Evolutionary conservation across 1,140 invertebrate species (phyloP).

Genomic region (Euglossa dilemma): DNA sequence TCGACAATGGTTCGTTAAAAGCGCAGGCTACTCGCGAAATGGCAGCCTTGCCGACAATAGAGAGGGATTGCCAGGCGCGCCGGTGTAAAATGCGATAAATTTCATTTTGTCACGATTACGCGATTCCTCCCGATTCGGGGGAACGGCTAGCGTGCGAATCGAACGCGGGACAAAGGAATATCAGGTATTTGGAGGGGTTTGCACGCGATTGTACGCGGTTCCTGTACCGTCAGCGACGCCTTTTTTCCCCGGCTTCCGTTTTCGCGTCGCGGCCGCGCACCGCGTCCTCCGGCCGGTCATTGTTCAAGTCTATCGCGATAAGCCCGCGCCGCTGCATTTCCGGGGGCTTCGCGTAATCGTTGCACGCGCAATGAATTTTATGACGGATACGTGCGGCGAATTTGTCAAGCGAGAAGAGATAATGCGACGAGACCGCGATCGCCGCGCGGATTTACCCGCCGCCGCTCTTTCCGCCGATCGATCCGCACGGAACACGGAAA

Average conservation of each 20-base stretch:
- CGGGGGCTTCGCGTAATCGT: conserved; percentile 55
- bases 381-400: conserved; percentile 53
- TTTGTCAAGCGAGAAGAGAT: conserved; percentile 56
- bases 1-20: neutral
- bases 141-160: neutral
- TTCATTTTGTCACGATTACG: neutral
- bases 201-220: conserved; percentile 41
- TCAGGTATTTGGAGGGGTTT: neutral
- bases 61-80: neutral
- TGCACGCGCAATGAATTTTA: conserved; percentile 64
- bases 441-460: no score
- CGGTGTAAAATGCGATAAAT: neutral
- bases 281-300: conserved; percentile 17
- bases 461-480: neutral
- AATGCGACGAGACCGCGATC: conserved; percentile 23
- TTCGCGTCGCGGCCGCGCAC: conserved; percentile 7
- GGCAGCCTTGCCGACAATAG: neutral
- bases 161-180: neutral
- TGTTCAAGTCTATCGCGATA: conserved; percentile 54
- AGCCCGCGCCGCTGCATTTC: conserved; percentile 37
- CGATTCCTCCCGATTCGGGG: neutral
- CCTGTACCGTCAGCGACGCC: conserved; percentile 4
- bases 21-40: neutral
- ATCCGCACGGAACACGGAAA: neutral
- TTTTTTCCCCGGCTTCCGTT: conserved; percentile 50